Evolutionary conservation across 2,888 invertebrate genomes (phyloP).

Genomic region (Vesta saturnalis): DNA sequence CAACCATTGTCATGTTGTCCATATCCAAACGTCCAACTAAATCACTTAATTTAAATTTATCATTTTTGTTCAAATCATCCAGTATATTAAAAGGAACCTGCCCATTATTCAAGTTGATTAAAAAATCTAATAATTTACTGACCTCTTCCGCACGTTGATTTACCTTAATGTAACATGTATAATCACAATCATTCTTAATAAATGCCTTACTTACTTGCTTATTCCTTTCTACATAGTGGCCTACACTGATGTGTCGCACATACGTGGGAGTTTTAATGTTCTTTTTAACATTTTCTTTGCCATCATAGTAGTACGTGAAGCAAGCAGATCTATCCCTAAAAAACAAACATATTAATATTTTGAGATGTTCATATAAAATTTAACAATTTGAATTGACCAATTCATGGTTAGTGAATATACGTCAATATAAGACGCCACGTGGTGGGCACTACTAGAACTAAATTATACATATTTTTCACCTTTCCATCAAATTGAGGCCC

Average conservation of each 20-base stretch:
- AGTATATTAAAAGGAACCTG: conserved; percentile 62
- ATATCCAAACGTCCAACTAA: conserved; percentile 62
- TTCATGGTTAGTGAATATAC: no score
- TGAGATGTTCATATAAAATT: no score
- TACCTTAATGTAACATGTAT: conserved; percentile 55
- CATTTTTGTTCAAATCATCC: conserved; percentile 50
- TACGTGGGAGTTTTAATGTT: conserved; percentile 55
- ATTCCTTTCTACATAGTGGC: conserved; percentile 58
- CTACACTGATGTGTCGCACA: conserved; percentile 53
- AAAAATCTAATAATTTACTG: conserved; percentile 62
- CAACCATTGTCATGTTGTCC: conserved; percentile 64
- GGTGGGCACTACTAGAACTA: no score
- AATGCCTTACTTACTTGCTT: conserved; percentile 53
- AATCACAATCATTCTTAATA: neutral
- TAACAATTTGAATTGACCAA: no score
- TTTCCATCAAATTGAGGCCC: no score
- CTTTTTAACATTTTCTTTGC: conserved; percentile 54
- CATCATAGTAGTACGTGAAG: conserved; percentile 62
- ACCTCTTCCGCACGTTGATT: conserved; percentile 65
- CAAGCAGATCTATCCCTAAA: conserved; percentile 61
- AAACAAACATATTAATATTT: neutral
- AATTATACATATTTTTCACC: no score
- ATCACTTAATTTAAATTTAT: conserved; percentile 54
- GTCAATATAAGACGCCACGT: no score
- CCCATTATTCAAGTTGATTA: conserved; percentile 64